Conservation (phyloP, 2,113 vertebrate genomes). For the Platysteira castanea region DNA sequence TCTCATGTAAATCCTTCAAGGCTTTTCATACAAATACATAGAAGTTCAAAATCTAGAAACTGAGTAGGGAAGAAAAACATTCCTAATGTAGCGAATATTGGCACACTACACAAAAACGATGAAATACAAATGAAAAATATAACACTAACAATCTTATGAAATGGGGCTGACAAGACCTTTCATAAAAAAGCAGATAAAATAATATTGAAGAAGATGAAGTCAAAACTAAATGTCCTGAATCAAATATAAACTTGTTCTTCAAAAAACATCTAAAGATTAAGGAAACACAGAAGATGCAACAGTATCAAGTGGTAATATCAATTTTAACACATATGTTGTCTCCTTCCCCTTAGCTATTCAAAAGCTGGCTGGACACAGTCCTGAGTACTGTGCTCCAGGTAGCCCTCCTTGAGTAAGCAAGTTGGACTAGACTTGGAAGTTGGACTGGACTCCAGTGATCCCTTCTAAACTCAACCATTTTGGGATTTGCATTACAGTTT, state of each 20-base stretch:
- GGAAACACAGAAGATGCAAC: neutral
- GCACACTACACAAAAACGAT: neutral
- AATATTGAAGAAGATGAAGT: fast-evolving
- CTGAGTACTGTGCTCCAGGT: neutral
- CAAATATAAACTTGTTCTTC: neutral
- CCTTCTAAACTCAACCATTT: neutral
- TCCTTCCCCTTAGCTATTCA: neutral
- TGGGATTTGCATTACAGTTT: neutral
- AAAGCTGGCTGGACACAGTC: neutral
- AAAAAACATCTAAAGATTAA: neutral
- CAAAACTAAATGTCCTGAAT: neutral
- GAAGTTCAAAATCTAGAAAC: neutral
- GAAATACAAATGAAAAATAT: neutral
- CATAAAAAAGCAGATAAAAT: neutral
- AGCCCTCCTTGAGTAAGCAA: neutral
- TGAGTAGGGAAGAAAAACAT: neutral
- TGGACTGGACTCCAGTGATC: neutral
- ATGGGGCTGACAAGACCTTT: neutral
- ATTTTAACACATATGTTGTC: neutral
- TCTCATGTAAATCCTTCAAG: neutral
- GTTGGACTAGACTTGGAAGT: neutral
- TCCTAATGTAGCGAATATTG: neutral
- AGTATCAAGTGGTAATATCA: neutral
- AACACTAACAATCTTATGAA: neutral
- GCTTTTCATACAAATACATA: neutral